phyloP scores from a whole-genome alignment of 2,888 invertebrate species.

The Sinopyrophorus schimmeli region DNA sequence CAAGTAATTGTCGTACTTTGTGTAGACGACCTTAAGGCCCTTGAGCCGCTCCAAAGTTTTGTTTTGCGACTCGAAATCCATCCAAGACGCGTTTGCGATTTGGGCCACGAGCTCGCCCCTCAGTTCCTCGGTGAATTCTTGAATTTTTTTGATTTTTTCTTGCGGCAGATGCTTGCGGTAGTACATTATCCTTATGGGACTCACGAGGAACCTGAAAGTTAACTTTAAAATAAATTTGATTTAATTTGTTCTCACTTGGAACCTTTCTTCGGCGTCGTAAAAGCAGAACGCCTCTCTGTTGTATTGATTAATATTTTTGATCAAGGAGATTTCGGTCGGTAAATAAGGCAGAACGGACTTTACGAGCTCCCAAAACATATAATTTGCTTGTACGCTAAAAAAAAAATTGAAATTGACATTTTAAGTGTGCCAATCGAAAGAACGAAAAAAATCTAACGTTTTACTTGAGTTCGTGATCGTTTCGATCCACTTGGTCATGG shows the following conservation, averaged over 20 bases:
- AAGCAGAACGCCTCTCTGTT: conserved; percentile 18
- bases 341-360: conserved; percentile 24
- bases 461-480: conserved; percentile 23
- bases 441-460: conserved; percentile 18
- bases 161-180: conserved; percentile 11
- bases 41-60: conserved; percentile 29
- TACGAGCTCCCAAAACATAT: conserved; percentile 42
- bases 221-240: no score
- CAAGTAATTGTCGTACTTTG: no score
- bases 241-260: neutral
- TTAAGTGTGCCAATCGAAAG: no score
- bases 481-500: conserved; percentile 18
- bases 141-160: conserved; percentile 30
- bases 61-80: conserved; percentile 36
- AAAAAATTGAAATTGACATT: no score
- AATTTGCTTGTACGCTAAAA: conserved; percentile 43
- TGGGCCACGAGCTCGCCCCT: conserved; percentile 35
- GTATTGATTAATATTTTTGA: no score
- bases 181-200: conserved; percentile 12
- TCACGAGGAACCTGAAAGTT: conserved; percentile 8
- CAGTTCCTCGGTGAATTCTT: conserved; percentile 37
- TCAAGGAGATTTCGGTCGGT: no score
- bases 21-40: conserved; percentile 33
- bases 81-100: conserved; percentile 38
- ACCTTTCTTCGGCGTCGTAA: conserved; percentile 16